Evolutionary conservation across 37 sponge, comb jelly and placozoan species (phyloP).

Genomic region (Bolinopsis microptera): DNA sequence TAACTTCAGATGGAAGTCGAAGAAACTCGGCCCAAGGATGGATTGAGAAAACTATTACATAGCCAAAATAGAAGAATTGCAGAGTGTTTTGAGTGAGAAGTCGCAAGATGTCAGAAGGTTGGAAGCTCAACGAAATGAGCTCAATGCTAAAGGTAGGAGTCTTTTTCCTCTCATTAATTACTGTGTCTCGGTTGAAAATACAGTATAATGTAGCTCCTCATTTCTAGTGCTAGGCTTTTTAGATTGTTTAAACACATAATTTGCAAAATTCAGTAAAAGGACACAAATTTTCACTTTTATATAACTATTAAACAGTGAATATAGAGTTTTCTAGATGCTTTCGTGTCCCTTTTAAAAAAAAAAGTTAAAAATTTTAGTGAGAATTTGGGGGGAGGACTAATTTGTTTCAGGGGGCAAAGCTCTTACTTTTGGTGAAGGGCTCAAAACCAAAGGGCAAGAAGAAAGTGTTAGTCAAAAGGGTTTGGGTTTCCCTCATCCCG

Average conservation of each 20-base stretch:
- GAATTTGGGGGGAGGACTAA: conserved; percentile 91
- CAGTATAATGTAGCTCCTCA: too few relatives aligned
- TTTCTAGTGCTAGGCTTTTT: too few relatives aligned
- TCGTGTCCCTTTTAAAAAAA: too few relatives aligned
- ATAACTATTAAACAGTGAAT: too few relatives aligned
- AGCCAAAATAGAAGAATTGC: conserved; percentile 91
- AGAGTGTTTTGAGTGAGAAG: conserved; percentile 81
- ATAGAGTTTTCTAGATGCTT: too few relatives aligned
- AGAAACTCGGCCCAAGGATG: conserved; percentile 67
- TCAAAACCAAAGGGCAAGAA: conserved; percentile 98
- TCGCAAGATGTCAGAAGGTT: conserved; percentile 90
- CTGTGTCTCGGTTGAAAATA: too few relatives aligned
- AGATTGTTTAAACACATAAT: too few relatives aligned
- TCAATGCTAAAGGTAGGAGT: conserved; percentile 94
- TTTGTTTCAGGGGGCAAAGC: conserved; percentile 93
- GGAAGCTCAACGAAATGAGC: conserved; percentile 98
- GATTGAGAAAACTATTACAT: conserved; percentile 91
- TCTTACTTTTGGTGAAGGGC: conserved; percentile 95
- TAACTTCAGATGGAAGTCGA: conserved; percentile 69
- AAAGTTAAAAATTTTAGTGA: conserved; percentile 81
- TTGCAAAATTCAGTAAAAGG: too few relatives aligned
- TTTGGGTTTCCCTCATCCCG: too few relatives aligned
- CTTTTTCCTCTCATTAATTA: too few relatives aligned
- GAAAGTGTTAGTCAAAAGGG: conserved; percentile 97
- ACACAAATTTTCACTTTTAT: too few relatives aligned